A percentile compares a stretch with the other conserved stretches of the same genome.
These are phyloP conservation scores for Drosophila nannoptera DNA, from an alignment of 1,140 invertebrate genomes.

Conservation along the genomic window DNA sequence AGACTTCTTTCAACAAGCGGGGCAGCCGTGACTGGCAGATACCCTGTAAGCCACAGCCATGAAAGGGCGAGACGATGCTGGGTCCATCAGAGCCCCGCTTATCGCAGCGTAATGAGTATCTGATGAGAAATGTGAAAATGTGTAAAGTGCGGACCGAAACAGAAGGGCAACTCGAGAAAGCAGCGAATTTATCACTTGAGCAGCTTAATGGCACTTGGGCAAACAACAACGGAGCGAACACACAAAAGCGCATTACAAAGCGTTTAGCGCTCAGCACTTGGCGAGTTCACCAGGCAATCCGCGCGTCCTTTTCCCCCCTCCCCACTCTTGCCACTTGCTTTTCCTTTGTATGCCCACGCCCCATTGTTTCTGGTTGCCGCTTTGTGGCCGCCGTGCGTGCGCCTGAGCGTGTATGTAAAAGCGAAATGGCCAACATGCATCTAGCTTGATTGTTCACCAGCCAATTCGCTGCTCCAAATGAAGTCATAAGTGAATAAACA, in stretches of 20 bases:
- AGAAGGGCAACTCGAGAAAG: constrained; percentile 46
- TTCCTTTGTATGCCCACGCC: constrained; percentile 6
- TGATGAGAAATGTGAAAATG: constrained; percentile 9
- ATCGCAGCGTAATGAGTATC: neutral
- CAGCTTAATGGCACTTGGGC: constrained; percentile 71
- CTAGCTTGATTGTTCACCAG: constrained; percentile 56
- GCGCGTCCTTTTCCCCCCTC: neutral
- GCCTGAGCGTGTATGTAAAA: constrained; percentile 36
- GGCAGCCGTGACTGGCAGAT: neutral
- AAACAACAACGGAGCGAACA: constrained; percentile 46
- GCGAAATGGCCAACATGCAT: constrained; percentile 20
- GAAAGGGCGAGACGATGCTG: neutral
- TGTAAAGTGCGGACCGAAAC: constrained; percentile 19
- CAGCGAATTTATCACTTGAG: constrained; percentile 73
- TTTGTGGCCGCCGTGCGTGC: constrained; percentile 45
- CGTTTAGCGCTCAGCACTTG: constrained; percentile 60
- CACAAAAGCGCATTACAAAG: constrained; percentile 73
- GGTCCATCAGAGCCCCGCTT: too few relatives aligned
- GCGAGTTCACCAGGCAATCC: neutral
- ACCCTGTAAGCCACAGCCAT: neutral
- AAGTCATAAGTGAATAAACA: constrained; percentile 47
- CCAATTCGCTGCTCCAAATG: constrained; percentile 24
- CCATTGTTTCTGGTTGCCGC: constrained; percentile 16
- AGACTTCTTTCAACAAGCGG: neutral
- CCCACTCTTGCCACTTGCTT: neutral